phyloP scores from a whole-genome alignment of 1,140 invertebrate genomes.

The Bombus difficillimus region DNA sequence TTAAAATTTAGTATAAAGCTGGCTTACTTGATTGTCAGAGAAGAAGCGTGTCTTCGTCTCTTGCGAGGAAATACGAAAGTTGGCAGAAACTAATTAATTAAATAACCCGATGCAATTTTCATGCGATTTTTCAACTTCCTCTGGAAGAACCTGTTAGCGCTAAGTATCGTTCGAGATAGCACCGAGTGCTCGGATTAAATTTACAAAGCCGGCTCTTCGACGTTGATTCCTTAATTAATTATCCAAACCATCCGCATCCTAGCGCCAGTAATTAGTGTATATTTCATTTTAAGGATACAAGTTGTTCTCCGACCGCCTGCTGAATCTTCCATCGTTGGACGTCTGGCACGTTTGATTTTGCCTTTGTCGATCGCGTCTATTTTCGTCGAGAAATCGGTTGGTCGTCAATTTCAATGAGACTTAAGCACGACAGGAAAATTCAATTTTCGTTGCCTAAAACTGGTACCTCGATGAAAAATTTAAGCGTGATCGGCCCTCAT shows the following conservation, averaged over 20 bases:
- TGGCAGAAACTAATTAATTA: neutral
- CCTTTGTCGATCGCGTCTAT: constrained; percentile 6
- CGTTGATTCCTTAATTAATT: neutral
- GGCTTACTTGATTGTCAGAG: neutral
- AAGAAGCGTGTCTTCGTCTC: neutral
- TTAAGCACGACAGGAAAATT: constrained; percentile 39
- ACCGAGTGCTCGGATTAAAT: neutral
- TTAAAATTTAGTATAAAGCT: neutral
- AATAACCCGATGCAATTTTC: constrained; percentile 2
- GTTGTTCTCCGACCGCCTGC: neutral
- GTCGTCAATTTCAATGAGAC: constrained; percentile 50
- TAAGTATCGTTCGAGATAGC: neutral
- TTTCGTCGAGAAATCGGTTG: neutral
- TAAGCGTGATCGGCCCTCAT: neutral
- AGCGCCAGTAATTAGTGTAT: neutral
- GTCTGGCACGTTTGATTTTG: neutral
- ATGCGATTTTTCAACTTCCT: neutral
- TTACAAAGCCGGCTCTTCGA: neutral
- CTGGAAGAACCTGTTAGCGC: neutral
- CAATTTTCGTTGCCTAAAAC: constrained; percentile 38
- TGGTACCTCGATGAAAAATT: neutral
- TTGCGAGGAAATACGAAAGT: neutral
- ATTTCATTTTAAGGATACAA: neutral
- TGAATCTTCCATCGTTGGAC: neutral
- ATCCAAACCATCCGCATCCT: neutral